Base-by-base conservation (phyloP, 2,888 invertebrate species). In the Callyntrura sp. region DNA sequence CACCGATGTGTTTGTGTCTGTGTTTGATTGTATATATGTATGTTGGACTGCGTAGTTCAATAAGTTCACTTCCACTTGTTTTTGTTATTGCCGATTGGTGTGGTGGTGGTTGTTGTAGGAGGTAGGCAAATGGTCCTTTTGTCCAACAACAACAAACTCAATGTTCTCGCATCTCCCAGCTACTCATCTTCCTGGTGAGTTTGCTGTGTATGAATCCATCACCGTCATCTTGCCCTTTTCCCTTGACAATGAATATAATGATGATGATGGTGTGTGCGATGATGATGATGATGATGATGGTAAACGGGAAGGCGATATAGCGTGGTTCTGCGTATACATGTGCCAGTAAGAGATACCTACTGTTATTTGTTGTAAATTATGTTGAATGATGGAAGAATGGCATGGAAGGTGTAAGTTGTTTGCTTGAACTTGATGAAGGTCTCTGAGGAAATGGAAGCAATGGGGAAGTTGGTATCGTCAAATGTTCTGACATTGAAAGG, bases 381-480 rank as follows among this genome's bases (percentile, higher is more conserved):
- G 65, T 17, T 70, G 70, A n/a, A 28, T 20, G 23, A 73, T 23
- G 48, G 28, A 73, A 28, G 9, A 12, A 73, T 23, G 48, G 28
- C 45, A 73, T 20, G 23, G 73, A 73, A 73, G 73, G 48, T 73
- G 45, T 23, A 48, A 70, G 68, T 23, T 73, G 23, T 73, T 45
- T 70, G 55, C 4, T 43, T 62, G 83, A 83, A 68, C 68, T 85
- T 85, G 73, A 20, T 20, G 73, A 85, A 85, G 84, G 84, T 85
- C 84, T 85, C 20, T 43, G 45, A 25, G 25, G 55, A 57, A 51
- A 6, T 17, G 14, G 11, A 62, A 35, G 25, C 45, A 25, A 14
- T n/a, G 57, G 12, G 62, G 17, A 28, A 65, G 28, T 12, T 11
- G 62, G 25, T 35, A 35, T 17, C 11, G 28, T 14, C 12, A 62